Evolutionary conservation across 1,140 invertebrate genomes (phyloP).

Genomic region (Trialeurodes vaporariorum): DNA sequence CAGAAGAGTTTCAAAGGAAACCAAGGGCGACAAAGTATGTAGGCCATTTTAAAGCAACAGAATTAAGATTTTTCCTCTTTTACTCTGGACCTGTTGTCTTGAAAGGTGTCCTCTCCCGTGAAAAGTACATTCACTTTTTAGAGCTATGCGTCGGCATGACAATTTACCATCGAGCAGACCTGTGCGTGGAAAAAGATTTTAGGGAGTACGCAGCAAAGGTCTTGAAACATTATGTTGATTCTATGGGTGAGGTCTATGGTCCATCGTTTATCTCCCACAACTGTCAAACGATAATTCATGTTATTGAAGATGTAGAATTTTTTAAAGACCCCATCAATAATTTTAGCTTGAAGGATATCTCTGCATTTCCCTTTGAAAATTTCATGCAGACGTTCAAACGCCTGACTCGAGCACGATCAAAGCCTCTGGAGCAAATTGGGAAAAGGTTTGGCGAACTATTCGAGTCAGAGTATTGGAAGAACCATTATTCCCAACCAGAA

Average conservation of each 20-base stretch:
- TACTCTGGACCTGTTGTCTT: conserved; percentile 32
- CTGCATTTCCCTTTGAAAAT: conserved; percentile 37
- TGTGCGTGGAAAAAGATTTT: not conserved
- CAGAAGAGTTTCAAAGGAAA: conserved; percentile 29
- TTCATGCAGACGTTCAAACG: conserved; percentile 30
- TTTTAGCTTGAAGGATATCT: conserved; percentile 17
- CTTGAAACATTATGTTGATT: conserved; percentile 13
- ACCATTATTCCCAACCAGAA: not conserved
- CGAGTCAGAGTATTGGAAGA: not conserved
- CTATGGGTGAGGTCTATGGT: conserved; percentile 12
- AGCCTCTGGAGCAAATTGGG: conserved; percentile 26
- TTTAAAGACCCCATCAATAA: conserved; percentile 31
- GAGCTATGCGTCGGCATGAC: conserved; percentile 10
- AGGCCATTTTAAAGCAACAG: conserved; percentile 34
- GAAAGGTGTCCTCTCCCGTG: conserved; percentile 14
- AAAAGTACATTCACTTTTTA: conserved; percentile 14
- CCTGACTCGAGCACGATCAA: conserved; percentile 20
- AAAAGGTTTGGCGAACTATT: conserved; percentile 19
- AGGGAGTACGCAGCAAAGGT: conserved; percentile 8
- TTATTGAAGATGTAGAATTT: conserved; percentile 32
- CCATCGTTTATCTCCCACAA: conserved; percentile 25
- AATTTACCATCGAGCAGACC: conserved; percentile 7
- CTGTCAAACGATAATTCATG: conserved; percentile 28
- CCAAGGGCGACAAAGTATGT: conserved; percentile 25
- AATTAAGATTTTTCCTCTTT: conserved; percentile 32